Evolutionary conservation across 2,113 vertebrate species (phyloP).

Genomic region (Pionites leucogaster): DNA sequence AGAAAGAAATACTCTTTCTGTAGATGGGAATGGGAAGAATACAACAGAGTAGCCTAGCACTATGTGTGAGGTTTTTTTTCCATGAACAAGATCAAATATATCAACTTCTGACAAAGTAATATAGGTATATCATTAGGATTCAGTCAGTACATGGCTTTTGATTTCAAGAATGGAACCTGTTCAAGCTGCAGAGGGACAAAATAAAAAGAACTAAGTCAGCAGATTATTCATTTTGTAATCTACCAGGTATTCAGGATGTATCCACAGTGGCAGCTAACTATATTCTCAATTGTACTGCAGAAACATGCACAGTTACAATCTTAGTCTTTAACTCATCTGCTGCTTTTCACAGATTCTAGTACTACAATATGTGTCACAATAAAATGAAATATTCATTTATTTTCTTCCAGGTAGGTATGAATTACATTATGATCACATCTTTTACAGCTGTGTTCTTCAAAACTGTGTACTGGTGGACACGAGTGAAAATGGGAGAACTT

Average conservation of each 20-base stretch:
- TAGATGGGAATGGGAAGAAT: not conserved
- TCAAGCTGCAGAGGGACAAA: not conserved
- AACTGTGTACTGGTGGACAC: not conserved
- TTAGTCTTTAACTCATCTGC: not conserved
- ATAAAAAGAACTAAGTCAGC: not conserved
- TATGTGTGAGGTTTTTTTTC: not conserved
- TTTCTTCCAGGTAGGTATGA: not conserved
- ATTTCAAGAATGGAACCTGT: not conserved
- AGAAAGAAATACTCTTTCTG: not conserved
- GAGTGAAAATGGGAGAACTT: not conserved
- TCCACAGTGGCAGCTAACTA: not conserved
- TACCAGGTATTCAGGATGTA: not conserved
- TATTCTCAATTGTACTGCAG: not conserved
- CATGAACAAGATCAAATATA: not conserved
- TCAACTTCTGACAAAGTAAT: not conserved
- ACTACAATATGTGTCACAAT: not conserved
- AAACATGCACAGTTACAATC: not conserved
- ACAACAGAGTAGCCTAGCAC: not conserved
- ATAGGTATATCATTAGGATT: not conserved
- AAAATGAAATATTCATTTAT: not conserved
- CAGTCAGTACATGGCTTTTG: not conserved
- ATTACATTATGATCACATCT: not conserved
- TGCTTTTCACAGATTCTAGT: not conserved
- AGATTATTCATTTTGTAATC: not conserved
- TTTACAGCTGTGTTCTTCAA: not conserved